A percentile compares a stretch with the other conserved stretches of the same genome.
phyloP scores from a whole-genome alignment of 92 coral and sea anemone genomes.

The Epizoanthus scotinus region DNA sequence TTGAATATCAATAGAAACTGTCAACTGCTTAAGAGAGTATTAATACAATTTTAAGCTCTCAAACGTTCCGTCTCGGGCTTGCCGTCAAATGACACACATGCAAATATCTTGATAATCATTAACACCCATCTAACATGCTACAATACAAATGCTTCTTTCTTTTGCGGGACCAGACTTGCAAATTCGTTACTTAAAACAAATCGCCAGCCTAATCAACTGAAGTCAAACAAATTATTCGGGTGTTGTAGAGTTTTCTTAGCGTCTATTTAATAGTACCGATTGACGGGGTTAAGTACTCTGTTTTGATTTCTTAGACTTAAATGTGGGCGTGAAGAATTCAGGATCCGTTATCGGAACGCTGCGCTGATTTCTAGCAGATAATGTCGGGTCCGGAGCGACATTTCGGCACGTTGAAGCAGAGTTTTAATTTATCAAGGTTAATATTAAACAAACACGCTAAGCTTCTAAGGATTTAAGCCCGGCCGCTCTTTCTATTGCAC shows the following conservation, averaged over 20 bases:
- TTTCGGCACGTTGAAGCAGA: constrained; percentile 43
- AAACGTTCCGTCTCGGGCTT: constrained; percentile 41
- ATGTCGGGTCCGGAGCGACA: constrained; percentile 10
- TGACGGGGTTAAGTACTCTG: constrained; percentile 14
- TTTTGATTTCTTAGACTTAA: constrained; percentile 16
- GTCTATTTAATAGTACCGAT: neutral
- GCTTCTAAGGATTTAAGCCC: constrained; percentile 41
- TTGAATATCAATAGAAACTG: constrained; percentile 86
- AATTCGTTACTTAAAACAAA: constrained; percentile 33
- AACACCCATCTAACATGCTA: constrained; percentile 1
- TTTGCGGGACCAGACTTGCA: constrained; percentile 31
- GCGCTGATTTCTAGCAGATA: constrained; percentile 25
- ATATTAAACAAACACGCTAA: constrained; percentile 43
- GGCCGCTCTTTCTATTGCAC: constrained; percentile 47
- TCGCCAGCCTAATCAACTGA: neutral
- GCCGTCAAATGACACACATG: constrained; percentile 43
- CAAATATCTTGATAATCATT: constrained; percentile 30
- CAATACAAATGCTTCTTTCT: neutral
- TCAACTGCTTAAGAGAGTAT: constrained; percentile 74
- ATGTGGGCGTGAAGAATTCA: constrained; percentile 28
- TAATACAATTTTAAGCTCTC: constrained; percentile 65
- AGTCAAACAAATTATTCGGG: constrained; percentile 32
- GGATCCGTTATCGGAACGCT: constrained; percentile 27
- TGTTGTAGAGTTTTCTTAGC: constrained; percentile 18
- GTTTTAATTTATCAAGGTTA: constrained; percentile 44